Evolutionary conservation across 2,113 vertebrate species (phyloP).

Genomic region (Spheniscus mendiculus): DNA sequence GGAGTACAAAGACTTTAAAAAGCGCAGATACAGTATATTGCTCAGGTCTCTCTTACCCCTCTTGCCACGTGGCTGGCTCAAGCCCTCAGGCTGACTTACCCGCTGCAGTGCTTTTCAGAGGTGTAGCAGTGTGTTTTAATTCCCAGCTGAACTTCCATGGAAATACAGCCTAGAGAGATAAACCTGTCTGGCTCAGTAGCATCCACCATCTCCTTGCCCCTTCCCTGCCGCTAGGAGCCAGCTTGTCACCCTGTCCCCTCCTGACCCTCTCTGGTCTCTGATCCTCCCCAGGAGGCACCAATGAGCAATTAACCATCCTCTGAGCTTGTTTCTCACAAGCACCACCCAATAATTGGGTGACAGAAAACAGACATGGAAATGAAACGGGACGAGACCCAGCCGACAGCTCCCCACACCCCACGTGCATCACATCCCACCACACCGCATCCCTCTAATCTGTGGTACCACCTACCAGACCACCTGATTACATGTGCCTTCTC

Average conservation of each 20-base stretch:
- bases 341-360: not conserved
- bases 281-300: not conserved
- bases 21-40: not conserved
- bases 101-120: not conserved
- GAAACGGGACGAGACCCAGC: not conserved
- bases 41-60: not conserved
- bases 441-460: not conserved
- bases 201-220: not conserved
- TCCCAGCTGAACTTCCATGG: not conserved
- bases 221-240: not conserved
- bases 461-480: not conserved
- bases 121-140: not conserved
- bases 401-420: not conserved
- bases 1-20: not conserved
- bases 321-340: not conserved
- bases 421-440: not conserved
- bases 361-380: not conserved
- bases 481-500: accelerated
- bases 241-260: not conserved
- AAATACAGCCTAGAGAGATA: not conserved
- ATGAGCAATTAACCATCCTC: not conserved
- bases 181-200: not conserved
- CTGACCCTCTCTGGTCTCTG: not conserved
- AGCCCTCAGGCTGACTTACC: not conserved
- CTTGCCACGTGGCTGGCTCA: not conserved